Evolutionary conservation across 2,797 vertebrate genomes (phyloP).

Genomic region (Malurus leucopterus): DNA sequence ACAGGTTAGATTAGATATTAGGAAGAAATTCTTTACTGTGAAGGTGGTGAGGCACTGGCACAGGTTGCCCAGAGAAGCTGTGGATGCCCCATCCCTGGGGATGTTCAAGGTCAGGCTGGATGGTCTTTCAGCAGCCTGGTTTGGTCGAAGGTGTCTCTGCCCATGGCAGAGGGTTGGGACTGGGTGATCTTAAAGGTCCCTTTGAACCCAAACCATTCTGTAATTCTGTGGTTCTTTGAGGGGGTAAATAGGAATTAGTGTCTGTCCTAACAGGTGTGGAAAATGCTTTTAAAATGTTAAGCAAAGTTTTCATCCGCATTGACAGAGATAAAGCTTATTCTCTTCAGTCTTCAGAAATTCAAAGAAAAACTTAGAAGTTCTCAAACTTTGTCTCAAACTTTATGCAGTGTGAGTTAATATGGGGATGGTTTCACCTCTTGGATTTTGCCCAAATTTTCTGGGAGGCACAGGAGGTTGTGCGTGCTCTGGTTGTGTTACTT

Average conservation of each 20-base stretch:
- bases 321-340: neutral
- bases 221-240: neutral
- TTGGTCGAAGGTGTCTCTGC: neutral
- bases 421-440: accelerated
- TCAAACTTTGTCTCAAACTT: neutral
- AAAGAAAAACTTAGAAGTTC: neutral
- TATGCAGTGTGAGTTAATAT: neutral
- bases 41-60: neutral
- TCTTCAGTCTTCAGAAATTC: neutral
- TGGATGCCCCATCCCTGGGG: neutral
- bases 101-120: neutral
- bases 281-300: neutral
- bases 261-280: neutral
- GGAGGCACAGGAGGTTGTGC: neutral
- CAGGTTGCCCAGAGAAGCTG: neutral
- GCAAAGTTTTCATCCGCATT: neutral
- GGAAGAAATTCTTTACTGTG: neutral
- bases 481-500: neutral
- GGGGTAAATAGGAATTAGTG: neutral
- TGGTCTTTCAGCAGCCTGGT: neutral
- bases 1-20: neutral
- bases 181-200: neutral
- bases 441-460: neutral
- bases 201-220: neutral
- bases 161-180: neutral